These are phyloP conservation scores for Mesocentrotus franciscanus DNA, from an alignment of 53 echinoderm and acorn worm species.

Conservation along the genomic window DNA sequence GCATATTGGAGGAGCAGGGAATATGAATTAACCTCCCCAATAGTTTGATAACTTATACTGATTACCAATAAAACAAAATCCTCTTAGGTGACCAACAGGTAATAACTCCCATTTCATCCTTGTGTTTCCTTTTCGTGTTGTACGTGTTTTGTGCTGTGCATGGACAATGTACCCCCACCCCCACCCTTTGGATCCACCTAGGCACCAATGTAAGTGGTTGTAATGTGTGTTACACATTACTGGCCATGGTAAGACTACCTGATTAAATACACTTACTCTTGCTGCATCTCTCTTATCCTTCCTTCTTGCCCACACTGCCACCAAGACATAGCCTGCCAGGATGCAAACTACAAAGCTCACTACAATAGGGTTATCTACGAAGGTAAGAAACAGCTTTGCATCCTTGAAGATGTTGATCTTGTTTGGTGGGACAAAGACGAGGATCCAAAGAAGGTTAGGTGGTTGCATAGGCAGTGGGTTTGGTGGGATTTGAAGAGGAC, in stretches of 20 bases:
- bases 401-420: conserved; percentile 89
- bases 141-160: no score
- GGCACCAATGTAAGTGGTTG: no score
- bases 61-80: not conserved
- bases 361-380: conserved; percentile 89
- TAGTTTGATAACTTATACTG: not conserved
- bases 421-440: conserved; percentile 89
- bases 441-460: conserved; percentile 91
- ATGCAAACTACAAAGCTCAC: conserved; percentile 78
- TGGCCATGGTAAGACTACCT: not conserved
- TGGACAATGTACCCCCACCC: no score
- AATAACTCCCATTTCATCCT: no score
- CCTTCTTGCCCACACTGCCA: conserved; percentile 80
- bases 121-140: no score
- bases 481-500: conserved; percentile 75
- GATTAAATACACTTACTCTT: conserved; percentile 63
- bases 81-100: not conserved
- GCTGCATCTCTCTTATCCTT: conserved; percentile 78
- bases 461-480: conserved; percentile 92
- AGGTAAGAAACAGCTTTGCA: conserved; percentile 91
- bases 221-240: not conserved
- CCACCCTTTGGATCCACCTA: no score
- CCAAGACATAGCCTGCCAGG: conserved; percentile 67
- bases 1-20: not conserved
- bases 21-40: not conserved